Conservation (phyloP, 2,797 vertebrate species). For the Cirrhinus mrigala region DNA sequence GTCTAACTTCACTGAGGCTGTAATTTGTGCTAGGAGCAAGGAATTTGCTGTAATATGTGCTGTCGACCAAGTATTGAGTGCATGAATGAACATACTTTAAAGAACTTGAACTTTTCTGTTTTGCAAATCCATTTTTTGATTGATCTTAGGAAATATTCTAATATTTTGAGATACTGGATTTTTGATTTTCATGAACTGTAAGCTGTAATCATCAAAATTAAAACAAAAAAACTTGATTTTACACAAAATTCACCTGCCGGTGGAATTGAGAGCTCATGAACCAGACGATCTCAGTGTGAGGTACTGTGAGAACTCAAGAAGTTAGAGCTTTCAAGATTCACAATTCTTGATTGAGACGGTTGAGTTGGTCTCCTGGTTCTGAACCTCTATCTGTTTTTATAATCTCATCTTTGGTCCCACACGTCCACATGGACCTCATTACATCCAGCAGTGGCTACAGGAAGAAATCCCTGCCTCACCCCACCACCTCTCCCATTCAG, state of each 20-base stretch:
- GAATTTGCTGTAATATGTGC: too few relatives aligned
- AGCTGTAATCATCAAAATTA: too few relatives aligned
- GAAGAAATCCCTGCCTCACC: neutral
- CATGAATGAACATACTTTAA: too few relatives aligned
- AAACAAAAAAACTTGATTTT: too few relatives aligned
- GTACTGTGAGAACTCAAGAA: neutral
- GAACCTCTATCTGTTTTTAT: neutral
- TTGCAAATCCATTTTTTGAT: too few relatives aligned
- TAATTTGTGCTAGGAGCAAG: too few relatives aligned
- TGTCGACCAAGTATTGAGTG: too few relatives aligned
- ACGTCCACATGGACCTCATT: neutral
- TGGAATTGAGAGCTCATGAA: neutral
- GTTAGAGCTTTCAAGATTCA: neutral
- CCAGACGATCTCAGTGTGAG: neutral
- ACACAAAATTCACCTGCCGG: neutral
- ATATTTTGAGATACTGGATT: too few relatives aligned
- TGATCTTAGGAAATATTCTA: too few relatives aligned
- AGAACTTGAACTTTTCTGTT: too few relatives aligned
- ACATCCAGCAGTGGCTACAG: neutral
- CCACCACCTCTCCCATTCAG: neutral
- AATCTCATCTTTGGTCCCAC: neutral
- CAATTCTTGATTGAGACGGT: neutral
- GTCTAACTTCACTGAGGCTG: too few relatives aligned
- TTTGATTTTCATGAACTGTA: too few relatives aligned
- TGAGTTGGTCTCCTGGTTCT: neutral